Evolutionary conservation across 2,797 vertebrate species (phyloP).

Genomic region (Macrochelys suwanniensis): DNA sequence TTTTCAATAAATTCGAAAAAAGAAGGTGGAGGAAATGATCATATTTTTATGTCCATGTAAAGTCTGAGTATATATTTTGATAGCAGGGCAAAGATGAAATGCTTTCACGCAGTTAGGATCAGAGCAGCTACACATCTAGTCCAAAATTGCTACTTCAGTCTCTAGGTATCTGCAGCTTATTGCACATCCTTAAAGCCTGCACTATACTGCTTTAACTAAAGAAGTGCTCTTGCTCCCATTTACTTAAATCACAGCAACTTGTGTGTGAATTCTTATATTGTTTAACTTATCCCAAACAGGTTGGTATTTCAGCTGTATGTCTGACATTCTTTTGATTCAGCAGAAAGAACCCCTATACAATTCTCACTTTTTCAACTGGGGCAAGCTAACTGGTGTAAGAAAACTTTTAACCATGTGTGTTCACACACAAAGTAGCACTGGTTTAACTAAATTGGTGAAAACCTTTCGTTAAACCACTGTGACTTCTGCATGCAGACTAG

Average conservation of each 20-base stretch:
- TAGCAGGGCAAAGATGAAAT: neutral
- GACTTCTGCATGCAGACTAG: neutral
- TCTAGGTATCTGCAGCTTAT: neutral
- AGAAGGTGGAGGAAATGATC: neutral
- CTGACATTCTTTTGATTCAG: neutral
- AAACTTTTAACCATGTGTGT: neutral
- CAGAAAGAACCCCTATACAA: neutral
- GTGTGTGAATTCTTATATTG: accelerated
- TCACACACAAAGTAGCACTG: neutral
- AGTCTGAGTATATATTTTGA: neutral
- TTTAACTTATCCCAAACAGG: neutral
- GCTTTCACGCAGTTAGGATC: neutral
- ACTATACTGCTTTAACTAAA: neutral
- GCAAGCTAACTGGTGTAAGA: neutral
- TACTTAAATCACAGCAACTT: neutral
- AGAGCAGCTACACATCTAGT: neutral
- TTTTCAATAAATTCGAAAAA: neutral
- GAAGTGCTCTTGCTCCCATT: neutral
- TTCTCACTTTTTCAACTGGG: neutral
- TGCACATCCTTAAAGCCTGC: neutral
- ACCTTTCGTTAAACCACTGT: neutral
- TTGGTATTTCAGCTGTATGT: neutral
- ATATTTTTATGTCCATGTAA: neutral
- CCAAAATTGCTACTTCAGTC: neutral
- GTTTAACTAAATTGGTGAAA: neutral